A percentile compares a stretch with the other conserved stretches of the same genome.
phyloP scores from a whole-genome alignment of 2,113 vertebrate species.

The Sapajus apella region DNA sequence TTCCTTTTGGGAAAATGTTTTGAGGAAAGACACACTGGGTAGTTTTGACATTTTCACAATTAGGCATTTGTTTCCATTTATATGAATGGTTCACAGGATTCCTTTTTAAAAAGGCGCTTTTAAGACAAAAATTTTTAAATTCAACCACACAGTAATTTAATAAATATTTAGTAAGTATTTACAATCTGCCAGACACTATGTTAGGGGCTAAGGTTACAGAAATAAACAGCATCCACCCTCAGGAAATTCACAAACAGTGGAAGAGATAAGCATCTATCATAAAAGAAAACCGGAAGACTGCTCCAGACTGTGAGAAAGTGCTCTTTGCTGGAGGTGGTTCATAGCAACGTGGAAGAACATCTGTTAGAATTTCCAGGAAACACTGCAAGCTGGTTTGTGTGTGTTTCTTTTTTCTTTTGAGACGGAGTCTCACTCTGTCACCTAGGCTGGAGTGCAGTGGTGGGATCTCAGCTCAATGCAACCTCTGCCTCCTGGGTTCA shows the following conservation, averaged over 20 bases:
- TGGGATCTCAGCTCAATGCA: not conserved
- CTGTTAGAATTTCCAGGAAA: not conserved
- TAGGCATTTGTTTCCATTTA: slow-evolving; percentile 67
- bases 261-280: not conserved
- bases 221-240: rapidly evolving
- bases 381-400: not conserved
- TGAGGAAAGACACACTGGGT: slow-evolving; percentile 73
- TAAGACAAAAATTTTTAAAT: slow-evolving; percentile 53
- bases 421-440: not conserved
- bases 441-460: not conserved
- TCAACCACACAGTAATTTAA: not conserved
- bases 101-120: slow-evolving; percentile 67
- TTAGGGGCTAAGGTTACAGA: not conserved
- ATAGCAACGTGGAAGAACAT: too few relatives aligned
- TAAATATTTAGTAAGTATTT: not conserved
- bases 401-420: not conserved
- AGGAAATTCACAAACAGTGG: not conserved
- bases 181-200: not conserved
- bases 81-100: not conserved
- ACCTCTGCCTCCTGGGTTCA: not conserved
- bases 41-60: slow-evolving; percentile 69
- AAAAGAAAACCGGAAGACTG: not conserved
- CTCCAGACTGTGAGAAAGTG: not conserved
- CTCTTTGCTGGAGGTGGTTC: rapidly evolving
- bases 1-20: rapidly evolving